A percentile compares a stretch with the other conserved stretches of the same genome.
phyloP scores from a whole-genome alignment of 2,888 invertebrate genomes.

The Acrobasis repandana region DNA sequence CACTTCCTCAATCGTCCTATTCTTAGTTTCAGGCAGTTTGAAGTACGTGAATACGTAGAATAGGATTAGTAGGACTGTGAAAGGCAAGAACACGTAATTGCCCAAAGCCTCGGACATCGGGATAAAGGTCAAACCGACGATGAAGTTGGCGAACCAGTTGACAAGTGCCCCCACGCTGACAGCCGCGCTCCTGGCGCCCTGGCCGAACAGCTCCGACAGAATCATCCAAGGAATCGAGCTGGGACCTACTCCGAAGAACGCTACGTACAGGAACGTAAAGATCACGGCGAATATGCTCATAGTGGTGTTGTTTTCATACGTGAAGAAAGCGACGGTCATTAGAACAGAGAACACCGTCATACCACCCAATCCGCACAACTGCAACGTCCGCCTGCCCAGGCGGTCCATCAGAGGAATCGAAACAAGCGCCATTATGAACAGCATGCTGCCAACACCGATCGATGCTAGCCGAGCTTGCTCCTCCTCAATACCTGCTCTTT shows the following conservation, averaged over 20 bases:
- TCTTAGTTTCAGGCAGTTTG: slow-evolving; percentile 78
- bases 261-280: slow-evolving; percentile 76
- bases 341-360: slow-evolving; percentile 88
- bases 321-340: slow-evolving; percentile 83
- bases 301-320: slow-evolving; percentile 62
- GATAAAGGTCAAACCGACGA: slow-evolving; percentile 76
- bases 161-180: slow-evolving; percentile 77
- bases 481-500: slow-evolving; percentile 82
- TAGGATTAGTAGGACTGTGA: slow-evolving; percentile 66
- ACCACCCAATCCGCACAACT: slow-evolving; percentile 87
- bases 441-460: slow-evolving; percentile 87
- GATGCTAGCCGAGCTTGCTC: slow-evolving; percentile 86
- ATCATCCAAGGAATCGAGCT: slow-evolving; percentile 82
- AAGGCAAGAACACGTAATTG: slow-evolving; percentile 74
- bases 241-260: slow-evolving; percentile 77
- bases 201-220: slow-evolving; percentile 75
- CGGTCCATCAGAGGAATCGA: slow-evolving; percentile 90
- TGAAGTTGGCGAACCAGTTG: slow-evolving; percentile 79
- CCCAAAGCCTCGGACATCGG: slow-evolving; percentile 61
- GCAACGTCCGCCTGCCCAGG: slow-evolving; percentile 86
- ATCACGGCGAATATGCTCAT: slow-evolving; percentile 77
- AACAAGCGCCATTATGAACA: slow-evolving; percentile 89
- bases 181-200: slow-evolving; percentile 75
- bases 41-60: slow-evolving; percentile 76
- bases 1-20: slow-evolving; percentile 77